phyloP scores from a whole-genome alignment of 2,888 invertebrate species.

The Temnothorax ravouxi region DNA sequence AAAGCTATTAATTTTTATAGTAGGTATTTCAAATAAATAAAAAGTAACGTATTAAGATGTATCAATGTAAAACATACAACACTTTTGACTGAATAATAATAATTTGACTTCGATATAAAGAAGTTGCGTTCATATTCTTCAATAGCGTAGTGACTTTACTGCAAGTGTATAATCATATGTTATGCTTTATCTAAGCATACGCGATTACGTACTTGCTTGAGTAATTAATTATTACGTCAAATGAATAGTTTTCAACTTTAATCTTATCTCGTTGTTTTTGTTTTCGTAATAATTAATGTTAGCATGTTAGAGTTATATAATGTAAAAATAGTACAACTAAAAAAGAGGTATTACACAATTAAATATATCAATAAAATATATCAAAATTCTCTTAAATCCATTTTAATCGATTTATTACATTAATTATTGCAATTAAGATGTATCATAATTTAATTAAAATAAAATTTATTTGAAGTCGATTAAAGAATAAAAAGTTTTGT shows the following conservation, averaged over 20 bases:
- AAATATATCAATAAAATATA: too few species aligned
- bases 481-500: not conserved
- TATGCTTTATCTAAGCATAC: constrained; percentile 1
- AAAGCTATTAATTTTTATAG: not conserved
- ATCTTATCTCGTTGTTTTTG: not conserved
- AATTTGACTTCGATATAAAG: not conserved
- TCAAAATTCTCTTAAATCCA: not conserved
- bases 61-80: not conserved
- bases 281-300: not conserved
- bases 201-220: too few species aligned
- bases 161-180: not conserved
- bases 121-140: not conserved
- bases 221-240: too few species aligned
- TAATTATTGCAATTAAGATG: not conserved
- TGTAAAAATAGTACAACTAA: not conserved
- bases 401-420: not conserved
- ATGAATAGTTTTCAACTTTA: not conserved
- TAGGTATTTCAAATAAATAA: not conserved
- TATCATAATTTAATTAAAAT: not conserved
- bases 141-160: not conserved
- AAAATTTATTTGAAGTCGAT: not conserved
- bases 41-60: not conserved
- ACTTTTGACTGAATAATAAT: not conserved
- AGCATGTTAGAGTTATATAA: not conserved
- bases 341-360: not conserved